Percentiles rank a stretch among this genome's conserved stretches.
Evolutionary conservation across 2,113 vertebrate genomes (phyloP).

Genomic region (Brachyhypopomus gauderio): DNA sequence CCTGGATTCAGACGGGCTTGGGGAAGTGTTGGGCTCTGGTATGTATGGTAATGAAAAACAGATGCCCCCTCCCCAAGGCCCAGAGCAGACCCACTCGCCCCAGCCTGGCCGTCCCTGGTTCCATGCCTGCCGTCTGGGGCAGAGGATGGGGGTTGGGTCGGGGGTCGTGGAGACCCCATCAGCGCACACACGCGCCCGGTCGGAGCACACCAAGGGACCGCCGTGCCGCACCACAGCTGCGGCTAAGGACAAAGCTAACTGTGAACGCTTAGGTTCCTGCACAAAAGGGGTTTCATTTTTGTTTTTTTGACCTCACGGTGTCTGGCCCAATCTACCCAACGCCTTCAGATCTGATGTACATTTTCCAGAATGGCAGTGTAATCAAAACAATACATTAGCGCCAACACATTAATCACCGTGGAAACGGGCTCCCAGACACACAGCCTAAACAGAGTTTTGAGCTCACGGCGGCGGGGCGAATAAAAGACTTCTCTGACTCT

Average conservation of each 20-base stretch:
- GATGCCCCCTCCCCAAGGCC: constrained; percentile 57
- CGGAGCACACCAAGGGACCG: neutral
- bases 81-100: constrained; percentile 48
- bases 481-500: neutral
- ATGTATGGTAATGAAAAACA: constrained; percentile 61
- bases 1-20: constrained; percentile 35
- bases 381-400: constrained; percentile 25
- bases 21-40: constrained; percentile 70
- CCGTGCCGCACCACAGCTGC: neutral
- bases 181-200: constrained; percentile 44
- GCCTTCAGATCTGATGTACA: neutral
- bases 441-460: constrained; percentile 26
- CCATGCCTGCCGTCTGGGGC: constrained; percentile 21
- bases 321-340: neutral
- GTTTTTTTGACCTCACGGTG: neutral
- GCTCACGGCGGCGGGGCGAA: neutral
- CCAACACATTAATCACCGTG: constrained; percentile 19
- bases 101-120: constrained; percentile 33
- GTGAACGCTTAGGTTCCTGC: neutral
- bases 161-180: constrained; percentile 24
- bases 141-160: constrained; percentile 36
- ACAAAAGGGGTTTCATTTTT: neutral
- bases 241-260: constrained; percentile 24
- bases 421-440: constrained; percentile 11
- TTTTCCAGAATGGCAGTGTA: neutral